Conservation (phyloP, 2,113 vertebrate genomes). For the Gasterosteus aculeatus region DNA sequence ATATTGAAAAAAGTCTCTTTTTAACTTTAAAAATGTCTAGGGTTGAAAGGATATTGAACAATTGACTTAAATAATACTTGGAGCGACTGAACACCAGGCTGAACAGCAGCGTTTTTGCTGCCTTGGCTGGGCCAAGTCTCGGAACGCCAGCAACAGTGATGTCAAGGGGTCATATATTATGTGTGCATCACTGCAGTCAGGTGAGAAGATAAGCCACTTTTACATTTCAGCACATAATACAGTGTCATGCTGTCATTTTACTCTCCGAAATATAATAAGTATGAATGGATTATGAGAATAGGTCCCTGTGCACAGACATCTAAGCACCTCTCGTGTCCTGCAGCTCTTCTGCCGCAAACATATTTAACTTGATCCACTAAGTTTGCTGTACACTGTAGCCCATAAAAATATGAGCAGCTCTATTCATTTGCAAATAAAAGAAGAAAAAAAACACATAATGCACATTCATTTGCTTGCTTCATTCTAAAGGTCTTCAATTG, state of each 20-base stretch:
- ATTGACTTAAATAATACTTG: background rate
- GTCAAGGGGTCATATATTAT: background rate
- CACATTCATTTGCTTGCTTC: background rate
- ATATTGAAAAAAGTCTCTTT: background rate
- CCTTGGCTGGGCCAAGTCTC: background rate
- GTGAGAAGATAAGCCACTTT: background rate
- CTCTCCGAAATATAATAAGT: background rate
- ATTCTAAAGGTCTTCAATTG: background rate
- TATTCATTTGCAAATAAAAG: background rate
- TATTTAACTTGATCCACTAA: background rate
- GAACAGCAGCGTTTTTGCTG: background rate
- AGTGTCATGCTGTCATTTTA: constrained; percentile 7
- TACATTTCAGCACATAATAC: background rate
- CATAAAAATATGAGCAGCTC: background rate
- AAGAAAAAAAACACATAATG: background rate
- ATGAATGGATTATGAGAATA: constrained; percentile 9
- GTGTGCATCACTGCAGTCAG: background rate
- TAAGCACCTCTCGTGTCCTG: background rate
- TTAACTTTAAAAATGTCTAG: no score
- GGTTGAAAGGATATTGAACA: background rate
- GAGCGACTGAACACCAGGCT: background rate
- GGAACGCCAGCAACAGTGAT: background rate
- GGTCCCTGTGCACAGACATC: background rate
- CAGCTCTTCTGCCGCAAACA: background rate
- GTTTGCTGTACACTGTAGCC: background rate